Evolutionary conservation across 1,140 invertebrate genomes (phyloP), one percentile per base, ranked within the genome.

Genomic region (Drosophila miranda): DNA sequence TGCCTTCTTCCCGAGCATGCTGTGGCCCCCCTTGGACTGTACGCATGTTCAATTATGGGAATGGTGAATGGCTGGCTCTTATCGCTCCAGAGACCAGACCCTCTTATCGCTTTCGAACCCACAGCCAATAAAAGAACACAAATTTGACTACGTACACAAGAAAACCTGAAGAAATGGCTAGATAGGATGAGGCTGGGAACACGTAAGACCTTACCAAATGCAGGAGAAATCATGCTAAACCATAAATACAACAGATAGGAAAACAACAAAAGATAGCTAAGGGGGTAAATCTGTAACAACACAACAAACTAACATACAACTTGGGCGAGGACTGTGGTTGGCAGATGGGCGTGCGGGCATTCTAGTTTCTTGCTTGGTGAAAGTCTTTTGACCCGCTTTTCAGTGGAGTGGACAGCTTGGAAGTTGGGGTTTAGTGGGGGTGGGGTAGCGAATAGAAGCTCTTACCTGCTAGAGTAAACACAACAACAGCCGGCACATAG

Each of bases 401-500:
- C 14, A 34, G 26, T 53, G 55, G 23, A 46, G 7, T 16, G 54
- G 45, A 7, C 13, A 43, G 48, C 30, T 30, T 9, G 30, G 30
- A 9, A 8, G 30, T 30, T 3, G 8, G 51, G 48, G 2, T 23
- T 23, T 49, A 26, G 13, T 3, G n/a, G 13, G 23, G 44, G 16
- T 45, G 45, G 16, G 26, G 30, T 6, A 52, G 23, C 6, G 9
- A 9, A 23, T 43, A 43, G 28, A 26, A 19, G 4, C 43, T 70
- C 92, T 93, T 93, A 96, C 95, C 94, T 90, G 95, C 93, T 79
- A 96, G 92, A 60, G 93, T 93, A 68, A 95, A 90, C 51, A 96
- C 94, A 62, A 96, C 93, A 64, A 95, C 93, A 45, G 94, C 95
- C 67, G 96, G 95, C 63, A 96, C 78, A 73, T 96, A 93, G 83